A percentile compares a stretch with the other conserved stretches of the same genome.
Evolutionary conservation across 53 echinoderm and acorn worm species (phyloP).

Genomic region (Mesocentrotus franciscanus): DNA sequence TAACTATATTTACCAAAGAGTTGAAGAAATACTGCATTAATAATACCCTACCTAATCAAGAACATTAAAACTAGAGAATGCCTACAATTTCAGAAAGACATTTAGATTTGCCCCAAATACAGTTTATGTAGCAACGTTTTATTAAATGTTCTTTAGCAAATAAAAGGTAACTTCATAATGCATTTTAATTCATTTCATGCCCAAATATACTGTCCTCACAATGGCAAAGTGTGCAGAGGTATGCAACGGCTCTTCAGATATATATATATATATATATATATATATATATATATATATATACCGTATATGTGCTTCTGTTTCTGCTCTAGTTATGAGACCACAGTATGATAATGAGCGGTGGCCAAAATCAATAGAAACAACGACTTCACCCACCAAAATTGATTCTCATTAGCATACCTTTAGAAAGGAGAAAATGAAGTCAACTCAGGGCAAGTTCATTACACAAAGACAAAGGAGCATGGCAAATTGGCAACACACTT

Average conservation of each 20-base stretch:
- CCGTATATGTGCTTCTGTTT: constrained; percentile 5
- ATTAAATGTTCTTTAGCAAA: too few species aligned
- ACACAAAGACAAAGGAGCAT: not conserved
- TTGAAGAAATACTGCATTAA: too few species aligned
- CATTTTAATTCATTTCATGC: not conserved
- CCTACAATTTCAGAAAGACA: not conserved
- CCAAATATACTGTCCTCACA: not conserved
- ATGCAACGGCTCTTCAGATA: too few species aligned
- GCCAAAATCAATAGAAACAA: constrained; percentile 23
- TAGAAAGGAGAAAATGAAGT: constrained; percentile 20
- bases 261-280: too few species aligned
- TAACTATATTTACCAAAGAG: too few species aligned
- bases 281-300: too few species aligned
- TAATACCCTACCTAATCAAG: too few species aligned
- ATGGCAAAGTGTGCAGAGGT: not conserved
- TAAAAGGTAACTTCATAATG: not conserved
- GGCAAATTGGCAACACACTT: not conserved
- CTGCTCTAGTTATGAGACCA: constrained; percentile 30
- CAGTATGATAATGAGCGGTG: constrained; percentile 27
- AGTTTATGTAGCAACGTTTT: too few species aligned
- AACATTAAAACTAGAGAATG: too few species aligned
- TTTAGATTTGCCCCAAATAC: not conserved
- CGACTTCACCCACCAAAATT: constrained; percentile 32
- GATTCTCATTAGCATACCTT: constrained; percentile 33
- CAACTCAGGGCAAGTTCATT: not conserved